phyloP scores from a whole-genome alignment of 2,797 vertebrate genomes.

The Artibeus jamaicensis region DNA sequence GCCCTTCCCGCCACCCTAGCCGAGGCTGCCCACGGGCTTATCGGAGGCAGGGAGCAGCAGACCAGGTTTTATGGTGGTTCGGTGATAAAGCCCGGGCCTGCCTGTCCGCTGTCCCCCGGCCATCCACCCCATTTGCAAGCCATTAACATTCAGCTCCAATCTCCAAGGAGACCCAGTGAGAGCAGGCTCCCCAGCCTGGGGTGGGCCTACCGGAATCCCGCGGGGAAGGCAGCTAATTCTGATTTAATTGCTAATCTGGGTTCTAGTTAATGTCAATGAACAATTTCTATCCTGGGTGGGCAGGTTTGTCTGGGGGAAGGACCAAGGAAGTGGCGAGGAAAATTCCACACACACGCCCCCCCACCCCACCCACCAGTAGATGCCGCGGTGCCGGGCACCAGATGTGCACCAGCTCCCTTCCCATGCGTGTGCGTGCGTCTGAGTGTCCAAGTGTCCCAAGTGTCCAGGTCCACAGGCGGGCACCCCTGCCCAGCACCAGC shows the following conservation, averaged over 20 bases:
- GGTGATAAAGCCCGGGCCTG: conserved; percentile 26
- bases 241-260: conserved; percentile 76
- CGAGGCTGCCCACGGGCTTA: background rate
- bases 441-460: rapidly evolving
- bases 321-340: background rate
- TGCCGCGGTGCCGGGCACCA: background rate
- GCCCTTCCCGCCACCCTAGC: background rate
- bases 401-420: background rate
- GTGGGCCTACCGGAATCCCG: conserved; percentile 60
- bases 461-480: too few relatives aligned
- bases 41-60: background rate
- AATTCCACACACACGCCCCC: background rate
- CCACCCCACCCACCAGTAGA: rapidly evolving
- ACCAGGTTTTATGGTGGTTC: conserved; percentile 22
- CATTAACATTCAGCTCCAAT: conserved; percentile 78
- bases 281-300: background rate
- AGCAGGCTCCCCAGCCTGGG: conserved; percentile 19
- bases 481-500: background rate
- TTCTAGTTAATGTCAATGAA: conserved; percentile 56
- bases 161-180: conserved; percentile 63
- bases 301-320: background rate
- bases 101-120: conserved; percentile 64
- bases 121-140: conserved; percentile 74
- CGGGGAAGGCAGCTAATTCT: conserved; percentile 67
- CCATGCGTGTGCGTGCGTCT: too few relatives aligned